These are phyloP conservation scores for Rhaphigaster nebulosa DNA, from an alignment of 2,888 invertebrate species.

Conservation along the genomic window DNA sequence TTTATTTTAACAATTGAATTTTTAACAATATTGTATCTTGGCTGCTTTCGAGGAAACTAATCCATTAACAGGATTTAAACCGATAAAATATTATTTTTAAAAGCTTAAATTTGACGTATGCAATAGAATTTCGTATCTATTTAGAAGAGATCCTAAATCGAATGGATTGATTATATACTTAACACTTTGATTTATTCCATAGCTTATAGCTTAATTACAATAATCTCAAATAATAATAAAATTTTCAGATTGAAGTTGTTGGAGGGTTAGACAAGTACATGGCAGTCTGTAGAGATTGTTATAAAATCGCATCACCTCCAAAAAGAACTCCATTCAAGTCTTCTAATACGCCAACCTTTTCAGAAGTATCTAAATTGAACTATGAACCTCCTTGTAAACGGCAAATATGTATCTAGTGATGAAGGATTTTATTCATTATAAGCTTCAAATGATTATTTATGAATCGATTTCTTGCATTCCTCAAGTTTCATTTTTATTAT, in stretches of 20 bases:
- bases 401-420: constrained; percentile 41
- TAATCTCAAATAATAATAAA: background rate
- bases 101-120: background rate
- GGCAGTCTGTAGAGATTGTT: constrained; percentile 72
- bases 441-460: background rate
- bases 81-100: background rate
- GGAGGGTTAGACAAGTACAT: constrained; percentile 73
- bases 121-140: background rate
- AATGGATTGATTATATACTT: background rate
- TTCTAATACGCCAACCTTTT: constrained; percentile 49
- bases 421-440: background rate
- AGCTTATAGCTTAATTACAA: background rate
- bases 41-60: too few species aligned
- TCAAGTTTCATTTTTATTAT: background rate
- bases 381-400: constrained; percentile 54
- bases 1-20: too few species aligned
- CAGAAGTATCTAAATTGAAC: constrained; percentile 55
- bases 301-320: constrained; percentile 65
- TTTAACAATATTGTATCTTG: too few species aligned
- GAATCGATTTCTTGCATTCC: background rate
- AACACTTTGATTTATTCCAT: background rate
- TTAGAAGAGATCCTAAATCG: background rate
- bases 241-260: constrained; percentile 72
- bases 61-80: background rate
- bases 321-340: constrained; percentile 66